Evolutionary conservation across 2,888 invertebrate species (phyloP), one percentile per base, ranked within the genome.

Genomic region (Polymixis flavicincta): DNA sequence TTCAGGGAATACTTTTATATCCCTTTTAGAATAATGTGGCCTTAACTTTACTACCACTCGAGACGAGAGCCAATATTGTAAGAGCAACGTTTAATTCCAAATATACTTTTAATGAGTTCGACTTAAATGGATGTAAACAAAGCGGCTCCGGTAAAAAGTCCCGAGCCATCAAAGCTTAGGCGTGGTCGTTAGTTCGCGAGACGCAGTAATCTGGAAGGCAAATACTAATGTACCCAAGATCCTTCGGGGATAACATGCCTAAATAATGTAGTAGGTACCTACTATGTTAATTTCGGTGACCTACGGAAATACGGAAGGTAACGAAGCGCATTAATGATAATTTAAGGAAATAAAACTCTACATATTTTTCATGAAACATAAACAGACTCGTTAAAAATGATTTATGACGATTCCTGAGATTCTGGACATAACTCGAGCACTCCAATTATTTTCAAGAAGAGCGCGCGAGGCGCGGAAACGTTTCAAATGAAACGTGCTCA

Each of bases 361-460:
- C 55, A 78, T 54, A 57, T 65, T 69, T 72, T 77, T 72, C 81
- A 82, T 80, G 73, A 76, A 88, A 87, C 83, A 87, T 84, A 90
- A 89, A 89, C 84, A 86, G 80, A 78, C 79, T 87, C 84, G 82
- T 87, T 86, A 87, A 83, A 88, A 86, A 88, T 87, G 86, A 89
- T 89, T 90, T 89, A 88, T 84, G 82, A 86, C 83, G 83, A 90
- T 89, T 88, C 88, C 87, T 85, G 87, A 89, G 92, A 92, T 89
- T 88, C 85, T 88, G 86, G 85, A 90, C 88, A 87, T 90, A 90
- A 90, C 86, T 89, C 87, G 87, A 87, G 85, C 90, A 90, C 92
- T 93, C 92, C 92, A 95, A 94, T 94, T 94, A 93, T 92, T 92
- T 90, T 92, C 82, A 89, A 92, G 91, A 91, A 87, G 86, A 85